These are phyloP conservation scores for Megastigmus dorsalis DNA, from an alignment of 2,888 invertebrate species.

Conservation along the genomic window DNA sequence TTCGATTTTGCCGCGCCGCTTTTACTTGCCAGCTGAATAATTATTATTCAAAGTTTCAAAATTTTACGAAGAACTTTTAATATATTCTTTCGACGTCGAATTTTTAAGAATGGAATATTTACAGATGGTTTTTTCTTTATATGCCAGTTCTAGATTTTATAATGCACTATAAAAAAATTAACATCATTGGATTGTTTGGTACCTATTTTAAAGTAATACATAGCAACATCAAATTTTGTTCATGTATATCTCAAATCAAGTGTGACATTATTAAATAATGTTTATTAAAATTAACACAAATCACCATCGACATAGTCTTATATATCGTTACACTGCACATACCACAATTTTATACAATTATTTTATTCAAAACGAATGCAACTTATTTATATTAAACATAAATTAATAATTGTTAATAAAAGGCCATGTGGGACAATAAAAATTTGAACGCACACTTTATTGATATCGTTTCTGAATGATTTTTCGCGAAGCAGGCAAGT, in stretches of 20 bases:
- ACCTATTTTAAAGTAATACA: too few species aligned
- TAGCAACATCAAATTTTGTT: not conserved
- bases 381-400: not conserved
- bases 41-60: too few species aligned
- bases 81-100: too few species aligned
- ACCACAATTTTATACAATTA: not conserved
- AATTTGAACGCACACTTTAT: not conserved
- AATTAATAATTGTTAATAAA: not conserved
- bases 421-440: not conserved
- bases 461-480: conserved; percentile 76
- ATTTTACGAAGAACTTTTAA: too few species aligned
- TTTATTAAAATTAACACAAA: not conserved
- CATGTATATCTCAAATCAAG: not conserved
- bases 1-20: too few species aligned
- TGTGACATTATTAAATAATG: not conserved
- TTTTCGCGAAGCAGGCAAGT: conserved; percentile 76
- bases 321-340: not conserved
- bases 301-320: not conserved
- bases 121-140: too few species aligned
- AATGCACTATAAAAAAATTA: too few species aligned
- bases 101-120: too few species aligned
- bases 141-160: too few species aligned
- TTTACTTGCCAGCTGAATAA: too few species aligned
- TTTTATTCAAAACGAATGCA: not conserved
- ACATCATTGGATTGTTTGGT: too few species aligned